Evolutionary conservation across 2,113 vertebrate species (phyloP).

Genomic region (Phocoena phocoena): DNA sequence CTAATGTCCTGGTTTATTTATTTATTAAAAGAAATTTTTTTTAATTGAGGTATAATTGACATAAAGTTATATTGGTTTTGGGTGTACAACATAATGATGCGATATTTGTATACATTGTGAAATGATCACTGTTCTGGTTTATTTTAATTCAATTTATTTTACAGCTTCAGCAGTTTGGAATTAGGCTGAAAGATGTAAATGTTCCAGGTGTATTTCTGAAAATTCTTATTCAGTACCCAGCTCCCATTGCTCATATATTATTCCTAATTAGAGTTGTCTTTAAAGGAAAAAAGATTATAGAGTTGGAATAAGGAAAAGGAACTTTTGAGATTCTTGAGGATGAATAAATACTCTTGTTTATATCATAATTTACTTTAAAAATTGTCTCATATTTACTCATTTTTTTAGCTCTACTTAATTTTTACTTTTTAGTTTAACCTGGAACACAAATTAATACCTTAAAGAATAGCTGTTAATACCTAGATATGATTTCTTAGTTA

Average conservation of each 20-base stretch:
- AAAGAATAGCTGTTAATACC: background rate
- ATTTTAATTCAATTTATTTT: background rate
- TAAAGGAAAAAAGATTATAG: background rate
- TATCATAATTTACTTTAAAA: conserved; percentile 34
- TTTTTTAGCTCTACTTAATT: background rate
- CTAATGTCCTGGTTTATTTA: background rate
- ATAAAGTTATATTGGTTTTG: background rate
- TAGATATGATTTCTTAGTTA: conserved; percentile 35
- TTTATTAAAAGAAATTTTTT: background rate
- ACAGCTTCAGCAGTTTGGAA: background rate
- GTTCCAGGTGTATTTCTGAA: background rate
- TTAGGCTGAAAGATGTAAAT: background rate
- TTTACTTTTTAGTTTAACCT: conserved; percentile 43
- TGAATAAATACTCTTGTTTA: background rate
- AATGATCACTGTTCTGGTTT: background rate
- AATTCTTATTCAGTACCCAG: background rate
- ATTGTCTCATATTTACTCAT: background rate
- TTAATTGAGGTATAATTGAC: background rate
- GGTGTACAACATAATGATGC: background rate
- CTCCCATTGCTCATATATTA: background rate
- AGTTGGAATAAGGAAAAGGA: background rate
- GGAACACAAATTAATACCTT: conserved; percentile 9
- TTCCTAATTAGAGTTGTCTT: background rate
- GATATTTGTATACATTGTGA: background rate
- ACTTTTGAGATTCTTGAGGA: background rate